A percentile compares a stretch with the other conserved stretches of the same genome.
Evolutionary conservation across 2,888 invertebrate genomes (phyloP).

Genomic region (Notodonta dromedarius): DNA sequence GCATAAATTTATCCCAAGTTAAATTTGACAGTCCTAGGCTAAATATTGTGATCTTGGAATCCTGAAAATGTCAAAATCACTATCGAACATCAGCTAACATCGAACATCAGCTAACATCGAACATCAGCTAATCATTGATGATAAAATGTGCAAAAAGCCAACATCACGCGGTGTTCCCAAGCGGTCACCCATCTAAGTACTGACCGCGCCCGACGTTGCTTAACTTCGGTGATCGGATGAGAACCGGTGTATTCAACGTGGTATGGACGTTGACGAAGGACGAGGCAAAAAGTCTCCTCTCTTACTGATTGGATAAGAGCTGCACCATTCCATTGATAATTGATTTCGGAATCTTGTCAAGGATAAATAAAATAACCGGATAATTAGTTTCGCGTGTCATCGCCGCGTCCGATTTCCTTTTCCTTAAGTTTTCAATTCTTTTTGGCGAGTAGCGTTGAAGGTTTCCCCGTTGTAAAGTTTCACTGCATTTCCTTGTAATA

Average conservation of each 20-base stretch:
- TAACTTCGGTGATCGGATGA: constrained; percentile 77
- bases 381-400: constrained; percentile 23
- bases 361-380: background rate
- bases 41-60: too few species aligned
- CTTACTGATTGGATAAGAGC: too few species aligned
- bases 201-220: constrained; percentile 77
- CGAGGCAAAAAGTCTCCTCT: too few species aligned
- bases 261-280: constrained; percentile 55
- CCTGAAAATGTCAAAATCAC: too few species aligned
- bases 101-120: background rate
- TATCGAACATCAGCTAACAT: background rate
- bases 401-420: constrained; percentile 16
- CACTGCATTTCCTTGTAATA: constrained; percentile 21
- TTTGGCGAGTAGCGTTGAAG: constrained; percentile 22
- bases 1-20: too few species aligned
- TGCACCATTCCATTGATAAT: too few species aligned
- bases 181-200: constrained; percentile 58
- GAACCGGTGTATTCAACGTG: constrained; percentile 73
- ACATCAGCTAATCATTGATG: too few species aligned
- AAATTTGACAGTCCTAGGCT: too few species aligned
- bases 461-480: constrained; percentile 28
- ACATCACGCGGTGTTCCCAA: background rate
- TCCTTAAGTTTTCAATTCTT: constrained; percentile 26
- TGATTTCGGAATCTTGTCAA: too few species aligned
- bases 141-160: constrained; percentile 24